Evolutionary conservation across 1,140 invertebrate genomes (phyloP).

Genomic region (Listronotus bonariensis): DNA sequence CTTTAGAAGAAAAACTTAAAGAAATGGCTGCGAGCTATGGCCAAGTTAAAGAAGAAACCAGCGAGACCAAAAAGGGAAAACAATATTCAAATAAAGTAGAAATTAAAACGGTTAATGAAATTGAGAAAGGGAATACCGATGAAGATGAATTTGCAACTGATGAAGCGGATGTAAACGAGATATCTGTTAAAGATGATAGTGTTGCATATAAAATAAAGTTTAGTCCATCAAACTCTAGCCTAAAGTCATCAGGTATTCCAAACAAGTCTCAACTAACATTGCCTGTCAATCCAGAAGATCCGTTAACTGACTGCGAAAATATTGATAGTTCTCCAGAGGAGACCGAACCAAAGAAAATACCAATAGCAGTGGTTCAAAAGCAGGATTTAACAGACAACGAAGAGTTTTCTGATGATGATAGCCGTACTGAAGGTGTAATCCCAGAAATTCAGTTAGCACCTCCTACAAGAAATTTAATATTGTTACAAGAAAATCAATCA

Average conservation of each 20-base stretch:
- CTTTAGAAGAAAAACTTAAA: constrained; percentile 32
- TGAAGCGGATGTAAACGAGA: neutral
- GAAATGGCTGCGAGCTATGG: constrained; percentile 34
- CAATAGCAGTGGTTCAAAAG: constrained; percentile 21
- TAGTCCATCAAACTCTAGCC: constrained; percentile 9
- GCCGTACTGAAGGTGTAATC: constrained; percentile 13
- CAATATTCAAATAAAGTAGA: neutral
- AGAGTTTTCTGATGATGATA: constrained; percentile 34
- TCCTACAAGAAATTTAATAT: constrained; percentile 57
- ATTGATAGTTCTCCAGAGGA: constrained; percentile 41
- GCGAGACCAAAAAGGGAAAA: neutral
- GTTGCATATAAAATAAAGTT: constrained; percentile 28
- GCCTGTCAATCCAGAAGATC: constrained; percentile 29
- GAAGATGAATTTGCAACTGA: constrained; percentile 21
- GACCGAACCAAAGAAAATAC: constrained; percentile 8
- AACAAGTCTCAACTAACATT: neutral
- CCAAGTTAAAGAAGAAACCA: constrained; percentile 22
- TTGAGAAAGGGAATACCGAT: constrained; percentile 22
- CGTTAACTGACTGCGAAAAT: constrained; percentile 51
- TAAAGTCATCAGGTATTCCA: neutral
- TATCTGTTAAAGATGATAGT: constrained; percentile 15
- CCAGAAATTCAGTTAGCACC: constrained; percentile 53
- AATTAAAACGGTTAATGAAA: neutral
- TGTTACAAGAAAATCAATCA: constrained; percentile 57
- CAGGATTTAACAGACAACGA: constrained; percentile 39